Percentiles rank a stretch among this genome's conserved stretches.
These are phyloP conservation scores for Dolichopus griseipennis DNA, from an alignment of 2,888 invertebrate species.

Conservation along the genomic window DNA sequence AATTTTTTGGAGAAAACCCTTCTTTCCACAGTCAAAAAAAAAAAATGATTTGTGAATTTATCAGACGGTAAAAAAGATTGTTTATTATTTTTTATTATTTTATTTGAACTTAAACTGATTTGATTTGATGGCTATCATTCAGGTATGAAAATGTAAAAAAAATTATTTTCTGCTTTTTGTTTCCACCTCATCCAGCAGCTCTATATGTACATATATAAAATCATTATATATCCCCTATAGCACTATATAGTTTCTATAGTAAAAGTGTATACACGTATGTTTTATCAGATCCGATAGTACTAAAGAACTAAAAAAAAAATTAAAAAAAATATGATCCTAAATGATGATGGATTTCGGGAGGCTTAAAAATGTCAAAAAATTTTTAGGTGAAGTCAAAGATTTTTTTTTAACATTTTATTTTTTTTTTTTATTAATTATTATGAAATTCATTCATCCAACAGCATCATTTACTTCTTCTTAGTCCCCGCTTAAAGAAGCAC, in stretches of 20 bases:
- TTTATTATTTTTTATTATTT: too few relatives aligned
- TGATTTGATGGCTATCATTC: not conserved
- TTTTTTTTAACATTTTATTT: not conserved
- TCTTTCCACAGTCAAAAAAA: not conserved
- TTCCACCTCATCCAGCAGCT: not conserved
- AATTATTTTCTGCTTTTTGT: not conserved
- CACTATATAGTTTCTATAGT: too few relatives aligned
- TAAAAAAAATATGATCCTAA: not conserved
- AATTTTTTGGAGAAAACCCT: too few relatives aligned
- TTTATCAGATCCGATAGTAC: not conserved
- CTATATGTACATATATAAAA: too few relatives aligned
- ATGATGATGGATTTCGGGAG: constrained; percentile 2
- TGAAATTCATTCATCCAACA: constrained; percentile 1
- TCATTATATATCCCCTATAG: too few relatives aligned
- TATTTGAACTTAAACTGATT: not conserved
- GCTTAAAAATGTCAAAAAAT: constrained; percentile 6
- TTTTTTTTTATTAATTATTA: not conserved
- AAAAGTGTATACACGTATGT: not conserved
- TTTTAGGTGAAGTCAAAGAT: not conserved
- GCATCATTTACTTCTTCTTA: not conserved
- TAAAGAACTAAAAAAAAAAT: too few relatives aligned
- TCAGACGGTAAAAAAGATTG: not conserved
- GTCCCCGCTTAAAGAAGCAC: too few relatives aligned
- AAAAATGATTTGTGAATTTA: constrained; percentile 1
- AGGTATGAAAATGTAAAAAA: not conserved